Conservation (phyloP, 2,113 vertebrate genomes). For the Nettapus auritus region DNA sequence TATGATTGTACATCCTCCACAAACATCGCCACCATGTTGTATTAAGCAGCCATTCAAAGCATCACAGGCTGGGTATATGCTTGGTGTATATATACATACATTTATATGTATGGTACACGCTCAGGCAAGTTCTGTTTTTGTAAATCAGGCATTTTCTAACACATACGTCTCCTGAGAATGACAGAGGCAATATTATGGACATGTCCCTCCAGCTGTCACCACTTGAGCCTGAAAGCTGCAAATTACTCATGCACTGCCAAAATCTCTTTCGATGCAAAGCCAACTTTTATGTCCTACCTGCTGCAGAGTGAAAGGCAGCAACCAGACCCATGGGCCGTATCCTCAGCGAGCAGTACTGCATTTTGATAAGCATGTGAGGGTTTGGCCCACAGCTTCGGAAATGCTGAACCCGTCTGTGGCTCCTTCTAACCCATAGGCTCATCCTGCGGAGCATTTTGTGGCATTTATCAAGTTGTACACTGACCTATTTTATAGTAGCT, state of each 20-base stretch:
- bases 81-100: neutral
- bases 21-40: too few species aligned
- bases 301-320: neutral
- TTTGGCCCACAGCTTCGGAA: neutral
- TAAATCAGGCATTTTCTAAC: neutral
- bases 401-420: neutral
- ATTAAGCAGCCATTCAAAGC: neutral
- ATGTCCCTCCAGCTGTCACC: neutral
- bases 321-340: fast-evolving
- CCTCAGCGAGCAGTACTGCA: fast-evolving
- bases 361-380: neutral
- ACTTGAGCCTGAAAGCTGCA: neutral
- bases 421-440: neutral
- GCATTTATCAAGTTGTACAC: neutral
- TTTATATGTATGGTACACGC: neutral
- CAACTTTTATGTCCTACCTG: neutral
- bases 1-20: too few species aligned
- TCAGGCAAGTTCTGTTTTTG: neutral
- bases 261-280: neutral
- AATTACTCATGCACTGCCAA: neutral
- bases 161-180: neutral
- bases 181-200: neutral
- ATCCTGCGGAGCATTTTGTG: neutral
- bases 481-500: neutral
- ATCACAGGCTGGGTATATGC: neutral